A percentile compares a stretch with the other conserved stretches of the same genome.
These are phyloP conservation scores for Poeciliopsis gracilis DNA, from an alignment of 2,797 vertebrate genomes.

Conservation along the genomic window DNA sequence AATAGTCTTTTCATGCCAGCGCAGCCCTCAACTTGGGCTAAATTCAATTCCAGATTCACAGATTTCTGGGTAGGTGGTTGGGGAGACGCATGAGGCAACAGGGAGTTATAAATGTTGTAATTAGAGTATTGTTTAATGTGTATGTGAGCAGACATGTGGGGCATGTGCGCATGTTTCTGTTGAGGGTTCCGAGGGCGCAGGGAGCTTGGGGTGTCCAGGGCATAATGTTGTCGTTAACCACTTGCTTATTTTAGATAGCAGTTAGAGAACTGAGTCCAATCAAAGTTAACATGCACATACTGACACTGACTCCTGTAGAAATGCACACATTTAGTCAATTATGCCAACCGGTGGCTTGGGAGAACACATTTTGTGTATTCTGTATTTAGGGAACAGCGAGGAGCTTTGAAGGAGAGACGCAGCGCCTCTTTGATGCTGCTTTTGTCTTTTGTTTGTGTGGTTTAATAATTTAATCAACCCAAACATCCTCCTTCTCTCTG, in stretches of 20 bases:
- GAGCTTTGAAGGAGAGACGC: slow-evolving; percentile 78
- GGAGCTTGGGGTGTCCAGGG: slow-evolving; percentile 41
- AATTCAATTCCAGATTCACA: slow-evolving; percentile 83
- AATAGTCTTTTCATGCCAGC: slow-evolving; percentile 84
- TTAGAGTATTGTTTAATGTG: slow-evolving; percentile 82
- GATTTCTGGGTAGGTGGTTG: slow-evolving; percentile 73
- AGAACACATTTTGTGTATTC: slow-evolving; percentile 76
- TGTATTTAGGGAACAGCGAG: slow-evolving; percentile 82
- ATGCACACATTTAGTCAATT: slow-evolving; percentile 79
- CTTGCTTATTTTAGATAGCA: slow-evolving; percentile 78
- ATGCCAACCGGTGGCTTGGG: slow-evolving; percentile 81
- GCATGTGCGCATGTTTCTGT: slow-evolving; percentile 41
- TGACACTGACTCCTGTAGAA: slow-evolving; percentile 43
- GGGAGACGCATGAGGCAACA: slow-evolving; percentile 58
- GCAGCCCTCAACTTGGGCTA: slow-evolving; percentile 82
- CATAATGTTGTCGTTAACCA: slow-evolving; percentile 75
- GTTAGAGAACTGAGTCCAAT: slow-evolving; percentile 71
- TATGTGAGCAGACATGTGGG: slow-evolving; percentile 50
- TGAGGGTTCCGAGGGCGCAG: not conserved
- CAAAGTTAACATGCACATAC: slow-evolving; percentile 51
- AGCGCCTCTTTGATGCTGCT: slow-evolving; percentile 78
- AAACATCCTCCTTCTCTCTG: slow-evolving; percentile 78
- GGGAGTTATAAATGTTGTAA: slow-evolving; percentile 82
- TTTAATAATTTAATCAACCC: slow-evolving; percentile 85
- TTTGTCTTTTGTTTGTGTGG: slow-evolving; percentile 82